Percentiles rank a stretch among this genome's conserved stretches.
Conservation (phyloP, 2,113 vertebrate genomes). For the Python bivittatus region DNA sequence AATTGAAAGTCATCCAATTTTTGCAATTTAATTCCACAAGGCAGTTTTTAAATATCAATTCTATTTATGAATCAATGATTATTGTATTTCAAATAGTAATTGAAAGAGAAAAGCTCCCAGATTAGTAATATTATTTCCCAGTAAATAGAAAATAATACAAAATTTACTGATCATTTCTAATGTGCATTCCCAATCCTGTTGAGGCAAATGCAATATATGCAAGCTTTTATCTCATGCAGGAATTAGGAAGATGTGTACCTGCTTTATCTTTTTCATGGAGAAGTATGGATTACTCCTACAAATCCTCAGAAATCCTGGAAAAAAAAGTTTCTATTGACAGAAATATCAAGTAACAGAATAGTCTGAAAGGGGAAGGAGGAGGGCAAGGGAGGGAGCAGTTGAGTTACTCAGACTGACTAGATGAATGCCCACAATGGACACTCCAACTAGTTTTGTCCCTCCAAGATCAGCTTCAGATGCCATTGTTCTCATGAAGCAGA, state of each 20-base stretch:
- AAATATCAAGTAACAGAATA: too few species aligned
- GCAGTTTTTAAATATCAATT: conserved; percentile 32
- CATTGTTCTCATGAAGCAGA: too few species aligned
- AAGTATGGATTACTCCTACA: neutral
- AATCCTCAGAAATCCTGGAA: too few species aligned
- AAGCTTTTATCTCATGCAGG: neutral
- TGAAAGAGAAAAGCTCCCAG: conserved; percentile 3
- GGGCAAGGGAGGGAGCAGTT: too few species aligned
- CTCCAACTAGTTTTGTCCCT: too few species aligned
- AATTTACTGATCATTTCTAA: neutral
- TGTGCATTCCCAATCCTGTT: conserved; percentile 9
- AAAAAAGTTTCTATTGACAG: too few species aligned
- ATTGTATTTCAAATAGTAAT: conserved; percentile 51
- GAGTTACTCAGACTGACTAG: too few species aligned
- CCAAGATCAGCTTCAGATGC: too few species aligned
- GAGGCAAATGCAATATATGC: neutral
- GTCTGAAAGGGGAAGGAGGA: too few species aligned
- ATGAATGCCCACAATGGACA: too few species aligned
- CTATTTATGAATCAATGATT: conserved; percentile 62
- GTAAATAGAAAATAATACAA: conserved; percentile 7
- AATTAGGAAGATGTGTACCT: neutral
- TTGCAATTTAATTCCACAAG: conserved; percentile 43
- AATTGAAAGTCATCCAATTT: conserved; percentile 62
- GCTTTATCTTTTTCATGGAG: neutral
- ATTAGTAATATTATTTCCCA: neutral